phyloP scores from a whole-genome alignment of 2,888 invertebrate species.

The Hipparchia semele region DNA sequence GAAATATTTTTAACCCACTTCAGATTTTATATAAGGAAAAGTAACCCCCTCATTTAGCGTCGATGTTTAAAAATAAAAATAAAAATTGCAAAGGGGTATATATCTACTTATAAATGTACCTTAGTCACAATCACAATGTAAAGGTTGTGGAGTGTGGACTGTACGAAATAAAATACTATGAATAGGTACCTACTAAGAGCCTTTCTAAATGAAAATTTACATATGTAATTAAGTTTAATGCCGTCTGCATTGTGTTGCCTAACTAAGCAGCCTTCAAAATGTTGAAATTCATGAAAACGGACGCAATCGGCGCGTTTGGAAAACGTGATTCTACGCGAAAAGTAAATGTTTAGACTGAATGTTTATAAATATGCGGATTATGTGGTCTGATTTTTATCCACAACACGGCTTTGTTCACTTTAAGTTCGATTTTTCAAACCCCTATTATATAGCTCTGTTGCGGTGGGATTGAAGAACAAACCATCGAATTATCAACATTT shows the following conservation, averaged over 20 bases:
- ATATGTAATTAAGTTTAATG: constrained; percentile 24
- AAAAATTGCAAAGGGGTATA: neutral
- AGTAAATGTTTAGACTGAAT: constrained; percentile 20
- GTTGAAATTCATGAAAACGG: constrained; percentile 27
- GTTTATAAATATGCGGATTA: constrained; percentile 18
- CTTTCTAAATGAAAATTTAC: constrained; percentile 24
- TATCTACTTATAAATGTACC: neutral
- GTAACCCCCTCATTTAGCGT: no score
- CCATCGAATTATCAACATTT: no score
- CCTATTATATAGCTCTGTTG: no score
- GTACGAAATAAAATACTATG: neutral
- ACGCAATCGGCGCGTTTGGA: constrained; percentile 21
- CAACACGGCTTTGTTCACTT: neutral
- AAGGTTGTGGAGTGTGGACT: neutral
- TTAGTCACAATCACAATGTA: neutral
- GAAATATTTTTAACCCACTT: no score
- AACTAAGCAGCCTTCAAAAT: constrained; percentile 24
- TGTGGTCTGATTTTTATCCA: constrained; percentile 14
- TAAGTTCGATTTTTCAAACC: no score
- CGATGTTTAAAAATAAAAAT: neutral
- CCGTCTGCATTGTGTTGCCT: constrained; percentile 22
- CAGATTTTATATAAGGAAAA: no score
- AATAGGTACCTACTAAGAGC: constrained; percentile 8
- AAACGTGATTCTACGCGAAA: constrained; percentile 26
- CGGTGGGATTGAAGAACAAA: no score